Evolutionary conservation across 2,797 vertebrate genomes (phyloP).

Genomic region (Borostomias antarcticus): DNA sequence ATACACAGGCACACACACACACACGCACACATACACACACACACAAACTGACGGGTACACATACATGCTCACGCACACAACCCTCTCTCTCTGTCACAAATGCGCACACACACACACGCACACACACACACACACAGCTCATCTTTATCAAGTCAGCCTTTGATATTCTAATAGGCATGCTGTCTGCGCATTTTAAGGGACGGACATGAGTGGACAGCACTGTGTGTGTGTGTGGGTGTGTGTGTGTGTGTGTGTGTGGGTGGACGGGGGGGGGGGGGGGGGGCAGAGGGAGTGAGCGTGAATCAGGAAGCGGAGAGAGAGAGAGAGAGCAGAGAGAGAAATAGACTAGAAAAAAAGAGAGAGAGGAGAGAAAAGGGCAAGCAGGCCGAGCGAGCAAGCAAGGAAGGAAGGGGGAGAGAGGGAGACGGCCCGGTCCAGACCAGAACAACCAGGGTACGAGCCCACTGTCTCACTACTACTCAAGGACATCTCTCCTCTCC

Average conservation of each 20-base stretch:
- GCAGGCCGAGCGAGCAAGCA: not conserved
- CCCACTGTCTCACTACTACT: not conserved
- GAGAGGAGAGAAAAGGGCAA: not conserved
- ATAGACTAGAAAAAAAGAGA: not conserved
- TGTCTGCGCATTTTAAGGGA: constrained; percentile 44
- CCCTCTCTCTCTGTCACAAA: too few species aligned
- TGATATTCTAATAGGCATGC: constrained; percentile 58
- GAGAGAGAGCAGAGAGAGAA: too few species aligned
- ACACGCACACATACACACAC: not conserved
- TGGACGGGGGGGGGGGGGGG: not conserved
- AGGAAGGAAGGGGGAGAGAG: not conserved
- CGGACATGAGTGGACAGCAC: constrained; percentile 43
- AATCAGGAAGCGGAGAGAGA: constrained; percentile 7
- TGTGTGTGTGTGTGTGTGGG: too few species aligned
- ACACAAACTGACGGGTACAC: not conserved
- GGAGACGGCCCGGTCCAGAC: not conserved
- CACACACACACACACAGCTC: constrained; percentile 43
- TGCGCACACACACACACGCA: not conserved
- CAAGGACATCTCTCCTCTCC: constrained; percentile 4
- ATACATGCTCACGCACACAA: constrained; percentile 4
- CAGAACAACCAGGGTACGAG: not conserved
- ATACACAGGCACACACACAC: not conserved
- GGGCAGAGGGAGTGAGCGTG: constrained; percentile 39
- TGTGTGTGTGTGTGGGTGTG: too few species aligned
- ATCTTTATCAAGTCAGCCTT: constrained; percentile 56